Evolutionary conservation across 2,113 vertebrate genomes (phyloP).

Genomic region (Chionis minor): DNA sequence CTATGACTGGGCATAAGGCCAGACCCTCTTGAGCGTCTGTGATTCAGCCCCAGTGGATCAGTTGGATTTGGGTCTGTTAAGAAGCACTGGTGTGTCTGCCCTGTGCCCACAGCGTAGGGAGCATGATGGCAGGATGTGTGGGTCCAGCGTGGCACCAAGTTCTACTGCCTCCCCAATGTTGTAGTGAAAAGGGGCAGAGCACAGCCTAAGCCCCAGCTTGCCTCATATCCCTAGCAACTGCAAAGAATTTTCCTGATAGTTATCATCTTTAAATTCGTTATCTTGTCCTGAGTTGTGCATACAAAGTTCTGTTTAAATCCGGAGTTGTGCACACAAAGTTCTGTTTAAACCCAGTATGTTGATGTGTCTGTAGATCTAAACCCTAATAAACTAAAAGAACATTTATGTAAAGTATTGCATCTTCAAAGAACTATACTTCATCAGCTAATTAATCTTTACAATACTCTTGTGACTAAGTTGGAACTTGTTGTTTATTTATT

Average conservation of each 20-base stretch:
- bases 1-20: not conserved
- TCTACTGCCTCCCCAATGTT: not conserved
- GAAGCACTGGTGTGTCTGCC: not conserved
- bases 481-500: not conserved
- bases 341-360: not conserved
- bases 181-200: not conserved
- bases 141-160: not conserved
- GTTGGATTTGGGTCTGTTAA: fast-evolving
- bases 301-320: not conserved
- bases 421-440: not conserved
- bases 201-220: not conserved
- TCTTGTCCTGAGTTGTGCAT: not conserved
- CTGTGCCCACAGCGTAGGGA: not conserved
- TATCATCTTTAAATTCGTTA: not conserved
- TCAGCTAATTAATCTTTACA: not conserved
- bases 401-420: not conserved
- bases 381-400: not conserved
- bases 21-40: not conserved
- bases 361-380: not conserved
- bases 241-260: not conserved
- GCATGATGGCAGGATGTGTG: not conserved
- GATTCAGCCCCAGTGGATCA: not conserved
- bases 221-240: not conserved
- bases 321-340: not conserved
- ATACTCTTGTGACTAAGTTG: not conserved